These are phyloP conservation scores for Acrocephalus kingi DNA, from an alignment of 2,113 vertebrate genomes.

Conservation along the genomic window DNA sequence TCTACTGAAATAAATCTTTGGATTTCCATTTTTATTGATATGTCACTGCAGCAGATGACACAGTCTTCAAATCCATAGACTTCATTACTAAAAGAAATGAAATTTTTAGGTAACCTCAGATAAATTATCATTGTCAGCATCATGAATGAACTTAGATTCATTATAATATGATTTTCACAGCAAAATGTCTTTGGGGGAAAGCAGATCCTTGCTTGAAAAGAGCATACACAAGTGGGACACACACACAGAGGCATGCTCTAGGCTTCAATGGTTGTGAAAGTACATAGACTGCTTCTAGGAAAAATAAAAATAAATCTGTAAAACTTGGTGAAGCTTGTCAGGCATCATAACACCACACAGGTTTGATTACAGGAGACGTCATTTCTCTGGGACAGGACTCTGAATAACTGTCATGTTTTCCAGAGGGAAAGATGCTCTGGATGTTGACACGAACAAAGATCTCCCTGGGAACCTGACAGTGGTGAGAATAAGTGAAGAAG, in stretches of 20 bases:
- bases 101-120: neutral
- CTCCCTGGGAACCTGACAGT: neutral
- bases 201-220: neutral
- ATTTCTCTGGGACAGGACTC: neutral
- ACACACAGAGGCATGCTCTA: neutral
- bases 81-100: neutral
- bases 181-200: slow-evolving; percentile 13
- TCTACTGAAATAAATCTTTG: neutral
- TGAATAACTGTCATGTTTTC: neutral
- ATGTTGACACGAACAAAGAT: neutral
- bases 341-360: neutral
- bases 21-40: neutral
- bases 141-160: neutral
- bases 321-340: neutral
- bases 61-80: neutral
- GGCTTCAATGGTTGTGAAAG: neutral
- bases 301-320: neutral
- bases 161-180: neutral
- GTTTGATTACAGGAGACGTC: neutral
- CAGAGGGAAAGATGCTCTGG: neutral
- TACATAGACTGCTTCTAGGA: neutral
- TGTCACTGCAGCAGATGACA: neutral
- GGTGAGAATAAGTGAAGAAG: neutral
- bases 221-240: neutral
- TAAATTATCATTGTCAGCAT: neutral